Evolutionary conservation across 1,140 invertebrate species (phyloP), one percentile per base, ranked within the genome.

Genomic region (Spodoptera litura): DNA sequence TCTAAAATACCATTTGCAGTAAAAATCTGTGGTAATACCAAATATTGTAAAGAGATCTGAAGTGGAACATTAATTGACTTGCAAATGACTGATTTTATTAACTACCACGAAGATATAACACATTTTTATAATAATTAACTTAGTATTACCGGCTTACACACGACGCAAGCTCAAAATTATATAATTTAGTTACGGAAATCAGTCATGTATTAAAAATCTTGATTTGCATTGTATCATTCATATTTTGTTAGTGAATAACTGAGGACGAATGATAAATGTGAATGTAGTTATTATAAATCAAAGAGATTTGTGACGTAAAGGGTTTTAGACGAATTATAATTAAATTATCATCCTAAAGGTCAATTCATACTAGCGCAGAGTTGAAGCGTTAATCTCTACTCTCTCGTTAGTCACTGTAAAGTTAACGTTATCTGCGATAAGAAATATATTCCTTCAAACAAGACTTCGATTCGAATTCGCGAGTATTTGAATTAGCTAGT

Each of bases 101-200:
- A 27, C 25, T 38, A 68, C 1, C 8, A 49, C 20, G 31, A 12
- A 9, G 6, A 44, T 9, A 8, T 9, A 9, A 44, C 38, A 44
- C 38, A 44, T 44, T 44, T 44, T 44, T 44, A 44, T 44, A 44
- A 44, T 44, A 44, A 44, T 44, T 44, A 44, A 44, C 52, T 49
- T 53, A 68, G 64, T 68, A n/a, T 6, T 15, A 44, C 38, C 13
- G 52, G 64, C 64, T 68, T 68, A 13, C 8, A 52, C 38, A n/a
- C 49, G 31, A 68, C 49, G 49, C 25, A n/a, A 68, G 64, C 64
- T 68, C 64, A 68, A 68, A 68, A 68, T 68, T 68, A 52, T 52
- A 13, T 31, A 12, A 27, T n/a, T 31, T 52, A 52, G 64, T 52
- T 68, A 68, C n/a, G 20, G 52, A 68, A 68, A 68, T 53, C 64